These are phyloP conservation scores for Mobula hypostoma DNA, from an alignment of 2,113 vertebrate species.

Conservation along the genomic window DNA sequence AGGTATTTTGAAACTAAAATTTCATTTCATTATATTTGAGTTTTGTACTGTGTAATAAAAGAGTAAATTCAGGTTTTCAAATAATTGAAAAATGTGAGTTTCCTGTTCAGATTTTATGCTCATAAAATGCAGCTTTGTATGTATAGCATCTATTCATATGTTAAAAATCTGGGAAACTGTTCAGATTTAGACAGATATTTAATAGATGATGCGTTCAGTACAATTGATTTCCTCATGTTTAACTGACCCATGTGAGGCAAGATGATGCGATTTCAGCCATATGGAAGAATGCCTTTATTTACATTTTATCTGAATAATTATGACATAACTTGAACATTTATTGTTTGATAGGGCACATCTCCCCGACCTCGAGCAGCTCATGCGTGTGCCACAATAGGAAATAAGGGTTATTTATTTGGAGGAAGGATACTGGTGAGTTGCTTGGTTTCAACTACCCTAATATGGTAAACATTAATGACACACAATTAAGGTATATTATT, in stretches of 20 bases:
- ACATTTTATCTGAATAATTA: background rate
- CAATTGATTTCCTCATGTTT: background rate
- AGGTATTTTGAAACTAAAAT: conserved; percentile 55
- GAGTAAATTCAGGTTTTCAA: background rate
- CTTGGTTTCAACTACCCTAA: background rate
- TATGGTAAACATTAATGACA: background rate
- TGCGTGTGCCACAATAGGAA: conserved; percentile 67
- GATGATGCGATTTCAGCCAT: background rate
- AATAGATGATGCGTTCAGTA: background rate
- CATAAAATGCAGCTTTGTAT: too few species aligned
- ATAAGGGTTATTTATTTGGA: conserved; percentile 81
- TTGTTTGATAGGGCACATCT: conserved; percentile 63
- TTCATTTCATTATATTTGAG: background rate
- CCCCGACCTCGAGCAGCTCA: conserved; percentile 87
- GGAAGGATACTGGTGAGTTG: conserved; percentile 81
- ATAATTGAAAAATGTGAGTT: background rate
- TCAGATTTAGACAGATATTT: too few species aligned
- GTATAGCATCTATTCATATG: background rate
- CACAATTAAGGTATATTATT: too few species aligned
- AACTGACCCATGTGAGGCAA: background rate
- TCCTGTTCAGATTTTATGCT: conserved; percentile 20
- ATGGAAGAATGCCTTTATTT: background rate
- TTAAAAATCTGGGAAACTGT: too few species aligned
- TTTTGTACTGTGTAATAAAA: background rate
- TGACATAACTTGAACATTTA: conserved; percentile 1